Evolutionary conservation across 2,797 vertebrate genomes (phyloP), one percentile per base, ranked within the genome.

Genomic region (Chelon auratus): DNA sequence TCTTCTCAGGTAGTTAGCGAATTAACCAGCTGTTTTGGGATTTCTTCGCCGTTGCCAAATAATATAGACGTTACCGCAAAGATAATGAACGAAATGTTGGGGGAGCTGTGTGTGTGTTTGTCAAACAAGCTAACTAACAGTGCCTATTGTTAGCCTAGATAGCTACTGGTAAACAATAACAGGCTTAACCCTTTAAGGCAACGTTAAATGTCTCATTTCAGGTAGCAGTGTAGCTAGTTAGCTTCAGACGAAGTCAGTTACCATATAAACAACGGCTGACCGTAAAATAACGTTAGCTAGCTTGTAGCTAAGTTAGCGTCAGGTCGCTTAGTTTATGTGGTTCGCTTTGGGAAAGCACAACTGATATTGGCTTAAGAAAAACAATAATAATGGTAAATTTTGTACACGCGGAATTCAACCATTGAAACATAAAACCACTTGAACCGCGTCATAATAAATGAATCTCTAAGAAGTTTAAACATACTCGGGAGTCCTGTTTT

Each of bases 1-100:
- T 20, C 5, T 52, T 77, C 18, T 66, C 68, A 88, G 87, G 89
- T 92, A 88, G n/a, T 10, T 78, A 80, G 20, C 11, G 3, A 33
- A 56, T 52, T 0, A 8, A 68, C 8, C 1, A 2, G 1, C 1
- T 40, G 5, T 13, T 61, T 33, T 0, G 12, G 6, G 22, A 15
- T 33, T 51, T 9, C 1, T 0, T 22, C 0, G 0, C 2, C 3
- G 2, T 37, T 8, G 24, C 0, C 0, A 1, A 42, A 18, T 12
- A 15, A 14, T 13, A 7, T 24, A 17, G 0, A 7, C 43, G n/a
- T 26, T 5, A n/a, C 3, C 4, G 4, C 48, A 20, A 61, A 10
- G 12, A 3, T 15, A 24, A 2, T 9, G 62, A 14, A n/a, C 12
- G 12, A 15, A 26, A 10, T 8, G 6, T 0, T 33, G 8, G 2